Percentiles rank a stretch among this genome's conserved stretches.
Conservation (phyloP, 2,113 vertebrate genomes). For the Crotalus viridis region DNA sequence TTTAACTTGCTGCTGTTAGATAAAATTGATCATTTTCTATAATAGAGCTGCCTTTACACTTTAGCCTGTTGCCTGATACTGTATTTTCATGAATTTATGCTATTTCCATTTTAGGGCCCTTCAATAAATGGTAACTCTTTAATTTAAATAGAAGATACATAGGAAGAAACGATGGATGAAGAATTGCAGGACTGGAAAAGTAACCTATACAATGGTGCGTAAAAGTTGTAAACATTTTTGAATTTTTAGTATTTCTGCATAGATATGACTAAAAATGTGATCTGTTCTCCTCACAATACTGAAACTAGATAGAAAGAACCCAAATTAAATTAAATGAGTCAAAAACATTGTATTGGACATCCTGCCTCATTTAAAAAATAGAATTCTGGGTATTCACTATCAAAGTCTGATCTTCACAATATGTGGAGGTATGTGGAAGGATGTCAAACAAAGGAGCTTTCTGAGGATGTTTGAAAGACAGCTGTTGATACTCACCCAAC, state of each 20-base stretch:
- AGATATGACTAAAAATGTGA: not conserved
- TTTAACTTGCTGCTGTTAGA: not conserved
- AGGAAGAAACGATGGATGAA: not conserved
- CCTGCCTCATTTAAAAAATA: not conserved
- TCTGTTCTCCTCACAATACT: not conserved
- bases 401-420: not conserved
- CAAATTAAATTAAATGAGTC: not conserved
- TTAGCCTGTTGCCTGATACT: not conserved
- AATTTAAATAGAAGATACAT: not conserved
- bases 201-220: not conserved
- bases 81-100: not conserved
- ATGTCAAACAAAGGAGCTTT: not conserved
- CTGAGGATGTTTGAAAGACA: not conserved
- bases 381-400: not conserved
- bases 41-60: not conserved
- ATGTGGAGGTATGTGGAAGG: not conserved
- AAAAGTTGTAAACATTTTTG: not conserved
- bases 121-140: not conserved
- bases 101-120: not conserved
- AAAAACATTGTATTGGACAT: not conserved
- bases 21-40: not conserved
- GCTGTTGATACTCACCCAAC: not conserved
- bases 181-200: not conserved
- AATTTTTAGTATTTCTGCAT: not conserved
- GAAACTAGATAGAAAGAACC: not conserved